Conservation (phyloP, 2,888 invertebrate genomes). For the Lamellibrachia satsuma region DNA sequence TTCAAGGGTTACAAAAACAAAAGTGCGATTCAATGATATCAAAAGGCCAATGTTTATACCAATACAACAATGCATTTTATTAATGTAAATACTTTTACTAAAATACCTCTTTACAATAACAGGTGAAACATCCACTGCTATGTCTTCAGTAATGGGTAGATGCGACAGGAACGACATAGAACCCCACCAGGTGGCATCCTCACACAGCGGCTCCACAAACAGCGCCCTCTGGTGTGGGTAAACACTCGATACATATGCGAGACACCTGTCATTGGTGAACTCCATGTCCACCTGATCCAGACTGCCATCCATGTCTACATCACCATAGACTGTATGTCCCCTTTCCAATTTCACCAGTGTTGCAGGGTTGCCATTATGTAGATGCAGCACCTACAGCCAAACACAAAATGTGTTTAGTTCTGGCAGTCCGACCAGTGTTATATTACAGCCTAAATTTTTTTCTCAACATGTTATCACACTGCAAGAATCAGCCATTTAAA, state of each 20-base stretch:
- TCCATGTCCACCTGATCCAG: conserved; percentile 32
- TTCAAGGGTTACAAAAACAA: not conserved
- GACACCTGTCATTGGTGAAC: conserved; percentile 26
- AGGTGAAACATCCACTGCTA: conserved; percentile 46
- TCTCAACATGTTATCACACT: too few species aligned
- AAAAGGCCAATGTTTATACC: conserved; percentile 22
- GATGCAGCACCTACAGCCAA: conserved; percentile 1
- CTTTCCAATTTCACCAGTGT: not conserved
- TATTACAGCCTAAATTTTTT: conserved; percentile 30
- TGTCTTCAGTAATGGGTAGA: conserved; percentile 45
- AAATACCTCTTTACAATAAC: conserved; percentile 55
- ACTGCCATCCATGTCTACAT: conserved; percentile 50
- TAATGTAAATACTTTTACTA: not conserved
- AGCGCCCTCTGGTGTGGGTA: conserved; percentile 45
- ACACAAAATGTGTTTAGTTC: not conserved
- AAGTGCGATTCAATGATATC: not conserved
- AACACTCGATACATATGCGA: conserved; percentile 33
- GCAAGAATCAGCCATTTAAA: too few species aligned
- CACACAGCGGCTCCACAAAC: conserved; percentile 54
- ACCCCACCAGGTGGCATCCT: conserved; percentile 41
- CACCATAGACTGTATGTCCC: conserved; percentile 46
- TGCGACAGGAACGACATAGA: conserved; percentile 41
- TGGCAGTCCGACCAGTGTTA: conserved; percentile 41
- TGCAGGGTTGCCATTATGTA: not conserved
- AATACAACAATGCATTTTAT: not conserved